Conservation (phyloP, 2,888 invertebrate genomes). For the Heliconius hortense region DNA sequence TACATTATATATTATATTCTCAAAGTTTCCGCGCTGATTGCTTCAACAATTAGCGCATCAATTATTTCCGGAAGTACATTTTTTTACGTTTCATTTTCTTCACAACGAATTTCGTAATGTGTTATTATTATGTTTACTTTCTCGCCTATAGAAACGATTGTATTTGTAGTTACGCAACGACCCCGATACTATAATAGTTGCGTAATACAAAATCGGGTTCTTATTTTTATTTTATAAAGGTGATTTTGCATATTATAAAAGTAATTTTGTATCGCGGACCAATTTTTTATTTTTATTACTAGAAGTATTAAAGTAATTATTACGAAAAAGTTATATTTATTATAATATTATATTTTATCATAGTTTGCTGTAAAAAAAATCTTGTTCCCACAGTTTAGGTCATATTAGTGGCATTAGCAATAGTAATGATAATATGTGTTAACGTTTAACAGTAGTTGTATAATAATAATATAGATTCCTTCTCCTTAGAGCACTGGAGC, state of each 20-base stretch:
- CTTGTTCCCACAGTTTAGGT: too few species aligned
- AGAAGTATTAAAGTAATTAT: neutral
- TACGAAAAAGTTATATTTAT: neutral
- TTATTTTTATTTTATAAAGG: neutral
- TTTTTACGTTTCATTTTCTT: conserved; percentile 45
- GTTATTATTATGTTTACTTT: conserved; percentile 54
- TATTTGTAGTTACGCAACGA: conserved; percentile 30
- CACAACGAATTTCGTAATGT: conserved; percentile 52
- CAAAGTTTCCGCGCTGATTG: conserved; percentile 62
- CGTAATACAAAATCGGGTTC: conserved; percentile 2
- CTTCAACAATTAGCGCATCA: conserved; percentile 33
- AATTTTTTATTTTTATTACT: neutral
- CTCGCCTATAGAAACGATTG: conserved; percentile 46
- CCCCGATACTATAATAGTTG: conserved; percentile 32
- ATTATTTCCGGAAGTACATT: conserved; percentile 35
- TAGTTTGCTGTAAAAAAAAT: too few species aligned
- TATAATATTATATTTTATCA: too few species aligned
- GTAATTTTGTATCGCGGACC: neutral
- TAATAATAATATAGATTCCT: too few species aligned
- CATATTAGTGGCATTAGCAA: too few species aligned
- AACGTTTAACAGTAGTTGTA: too few species aligned
- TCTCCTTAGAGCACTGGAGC: too few species aligned
- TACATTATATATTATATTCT: conserved; percentile 37
- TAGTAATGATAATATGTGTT: too few species aligned
- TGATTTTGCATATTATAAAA: neutral